Base-by-base conservation (phyloP, 2,113 vertebrate species). In the Aspiorhynchus laticeps region DNA sequence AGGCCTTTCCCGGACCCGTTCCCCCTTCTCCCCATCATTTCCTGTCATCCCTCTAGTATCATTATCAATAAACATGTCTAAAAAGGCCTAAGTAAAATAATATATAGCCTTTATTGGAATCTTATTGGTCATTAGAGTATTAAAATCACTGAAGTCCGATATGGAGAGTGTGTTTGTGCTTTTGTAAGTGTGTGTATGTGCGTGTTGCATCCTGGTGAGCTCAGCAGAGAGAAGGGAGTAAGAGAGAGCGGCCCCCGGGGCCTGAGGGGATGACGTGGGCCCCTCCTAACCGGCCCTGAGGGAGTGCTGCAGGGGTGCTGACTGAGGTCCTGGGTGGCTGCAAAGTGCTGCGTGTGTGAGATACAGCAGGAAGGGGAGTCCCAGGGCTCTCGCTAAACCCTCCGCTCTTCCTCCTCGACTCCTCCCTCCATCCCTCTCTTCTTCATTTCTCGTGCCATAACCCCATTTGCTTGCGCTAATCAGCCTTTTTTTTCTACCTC, bases 301-400 rank as follows among this genome's bases (percentile, higher is more conserved):
- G 89, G 89, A 90, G 79, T 86, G 75, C 82, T 88, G 88, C 85
- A 88, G 92, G 93, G 93, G 93, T 93, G 94, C 94, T 94, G 95
- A 95, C 93, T 94, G 92, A 88, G 91, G 94, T 94, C 95, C 94
- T 95, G 93, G 93, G 93, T 94, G 94, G 92, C 92, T 94, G 90
- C 75, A 84, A 95, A 95, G 88, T 94, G 94, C 94, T 94, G 94
- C 90, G 92, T 94, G 91, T 95, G 92, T 94, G 92, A 93, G 92
- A 94, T 95, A 91, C 93, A 92, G 93, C 94, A 94, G 94, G 94
- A 95, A 94, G 92, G 91, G 4, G 81, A 91, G 90, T 94, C 95
- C 94, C 95, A 84, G 81, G 90, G 90, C 91, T 85, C 88, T 56
- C 67, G 2, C 88, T 83, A 87, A 48, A 53, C 28, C 36, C 80